A percentile compares a stretch with the other conserved stretches of the same genome.
Evolutionary conservation across 2,797 vertebrate species (phyloP).

Genomic region (Momotus momota): DNA sequence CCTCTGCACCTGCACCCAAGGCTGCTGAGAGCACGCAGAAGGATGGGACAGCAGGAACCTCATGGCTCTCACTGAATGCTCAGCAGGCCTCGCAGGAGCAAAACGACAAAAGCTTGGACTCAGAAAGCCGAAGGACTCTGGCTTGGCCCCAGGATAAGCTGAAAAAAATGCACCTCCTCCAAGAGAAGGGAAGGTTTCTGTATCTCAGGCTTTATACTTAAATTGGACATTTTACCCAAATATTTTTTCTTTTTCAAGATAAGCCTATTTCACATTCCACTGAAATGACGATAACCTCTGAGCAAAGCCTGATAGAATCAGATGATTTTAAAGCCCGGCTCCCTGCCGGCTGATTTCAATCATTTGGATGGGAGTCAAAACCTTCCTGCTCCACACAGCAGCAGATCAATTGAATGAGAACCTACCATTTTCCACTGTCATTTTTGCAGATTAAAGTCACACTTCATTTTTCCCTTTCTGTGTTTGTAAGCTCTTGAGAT

Average conservation of each 20-base stretch:
- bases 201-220: background rate
- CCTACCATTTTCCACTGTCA: background rate
- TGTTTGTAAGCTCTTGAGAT: background rate
- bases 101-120: background rate
- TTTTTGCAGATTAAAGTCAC: background rate
- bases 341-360: background rate
- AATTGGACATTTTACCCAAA: background rate
- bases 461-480: conserved; percentile 1
- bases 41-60: background rate
- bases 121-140: background rate
- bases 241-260: conserved; percentile 5
- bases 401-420: background rate
- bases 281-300: background rate
- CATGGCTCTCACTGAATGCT: fast-evolving
- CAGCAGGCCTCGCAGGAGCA: background rate
- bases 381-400: background rate
- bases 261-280: conserved; percentile 38
- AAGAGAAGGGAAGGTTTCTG: background rate
- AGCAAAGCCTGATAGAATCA: background rate
- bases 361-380: background rate
- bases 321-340: background rate
- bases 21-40: background rate
- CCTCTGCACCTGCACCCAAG: background rate
- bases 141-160: background rate
- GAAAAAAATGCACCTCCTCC: background rate